Percentiles rank a stretch among this genome's conserved stretches.
These are phyloP conservation scores for Polypterus senegalus DNA, from an alignment of 2,113 vertebrate species.

Conservation along the genomic window DNA sequence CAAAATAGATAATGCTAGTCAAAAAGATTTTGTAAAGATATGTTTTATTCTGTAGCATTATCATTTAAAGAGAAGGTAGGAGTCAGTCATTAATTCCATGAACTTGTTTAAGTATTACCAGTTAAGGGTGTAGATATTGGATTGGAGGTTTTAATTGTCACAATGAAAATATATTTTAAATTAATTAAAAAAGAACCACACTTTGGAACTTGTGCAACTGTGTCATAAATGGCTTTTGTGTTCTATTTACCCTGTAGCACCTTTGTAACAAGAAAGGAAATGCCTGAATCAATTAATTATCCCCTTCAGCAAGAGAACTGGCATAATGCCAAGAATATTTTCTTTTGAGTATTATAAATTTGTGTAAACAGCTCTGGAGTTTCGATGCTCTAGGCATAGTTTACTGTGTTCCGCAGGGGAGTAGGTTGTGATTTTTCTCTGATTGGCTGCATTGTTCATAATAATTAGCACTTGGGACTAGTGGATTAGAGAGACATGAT, in stretches of 20 bases:
- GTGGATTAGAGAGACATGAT: neutral
- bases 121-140: too few relatives aligned
- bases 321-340: neutral
- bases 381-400: neutral
- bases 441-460: neutral
- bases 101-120: too few relatives aligned
- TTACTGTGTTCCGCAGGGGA: neutral
- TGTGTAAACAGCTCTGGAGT: neutral
- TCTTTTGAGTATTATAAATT: neutral
- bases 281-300: neutral
- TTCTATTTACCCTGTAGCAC: neutral
- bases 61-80: too few relatives aligned
- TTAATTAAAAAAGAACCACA: too few relatives aligned
- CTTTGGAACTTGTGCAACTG: too few relatives aligned
- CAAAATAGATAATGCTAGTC: too few relatives aligned
- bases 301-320: neutral
- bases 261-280: neutral
- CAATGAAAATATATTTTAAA: too few relatives aligned
- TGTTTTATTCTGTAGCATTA: too few relatives aligned
- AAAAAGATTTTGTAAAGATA: too few relatives aligned
- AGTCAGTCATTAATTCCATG: too few relatives aligned
- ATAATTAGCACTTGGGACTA: neutral
- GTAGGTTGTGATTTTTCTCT: neutral
- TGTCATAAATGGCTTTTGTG: too few relatives aligned
- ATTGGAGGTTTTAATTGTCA: too few relatives aligned